Base-by-base conservation (phyloP, 2,797 vertebrate genomes). In the Holocentrus rufus region DNA sequence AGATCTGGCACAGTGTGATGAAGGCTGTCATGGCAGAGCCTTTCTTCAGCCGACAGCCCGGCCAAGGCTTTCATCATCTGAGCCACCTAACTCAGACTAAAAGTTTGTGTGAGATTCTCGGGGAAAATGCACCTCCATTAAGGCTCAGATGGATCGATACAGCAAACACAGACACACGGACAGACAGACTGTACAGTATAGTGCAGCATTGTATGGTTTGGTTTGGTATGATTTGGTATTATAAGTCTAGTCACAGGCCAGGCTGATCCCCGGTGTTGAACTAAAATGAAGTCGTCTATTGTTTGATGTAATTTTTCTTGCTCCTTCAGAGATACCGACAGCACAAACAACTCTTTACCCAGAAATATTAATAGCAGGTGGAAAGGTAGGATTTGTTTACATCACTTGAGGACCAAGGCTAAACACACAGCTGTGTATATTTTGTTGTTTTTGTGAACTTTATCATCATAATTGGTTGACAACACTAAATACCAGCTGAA, bases 1-100 rank as follows among this genome's bases (percentile, higher is more conserved):
- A 8, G 65, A 80, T 84, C 34, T 57, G 62, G 74, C 60, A 63
- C 66, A 31, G 39, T 52, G 53, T 69, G 50, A 77, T 76, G 25
- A 72, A 68, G 42, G 25, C 65, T 69, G 64, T 58, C 34, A 65
- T 61, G 52, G 50, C 65, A 63, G 7, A 57, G 34, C 44, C 25
- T 77, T 52, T 71, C 54, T 62, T 11, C 23, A 2, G 53, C 55
- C 60, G 22, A 59, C 6, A 31, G 53, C 61, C 65, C 61, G 36
- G 55, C 11, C 18, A 0, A 1, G 27, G 34, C 23, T n/a, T 74
- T 79, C 23, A 68, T 79, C 46, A 27, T 69, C 9, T 58, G 7
- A 31, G 52, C 68, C 64, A 49, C 65, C 22, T 76, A 44, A 44
- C n/a, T 6, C 25, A 30, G 50, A n/a, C 1, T 9, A 8, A 68